phyloP scores from a whole-genome alignment of 2,113 vertebrate species.

The Onychostruthus taczanowskii region DNA sequence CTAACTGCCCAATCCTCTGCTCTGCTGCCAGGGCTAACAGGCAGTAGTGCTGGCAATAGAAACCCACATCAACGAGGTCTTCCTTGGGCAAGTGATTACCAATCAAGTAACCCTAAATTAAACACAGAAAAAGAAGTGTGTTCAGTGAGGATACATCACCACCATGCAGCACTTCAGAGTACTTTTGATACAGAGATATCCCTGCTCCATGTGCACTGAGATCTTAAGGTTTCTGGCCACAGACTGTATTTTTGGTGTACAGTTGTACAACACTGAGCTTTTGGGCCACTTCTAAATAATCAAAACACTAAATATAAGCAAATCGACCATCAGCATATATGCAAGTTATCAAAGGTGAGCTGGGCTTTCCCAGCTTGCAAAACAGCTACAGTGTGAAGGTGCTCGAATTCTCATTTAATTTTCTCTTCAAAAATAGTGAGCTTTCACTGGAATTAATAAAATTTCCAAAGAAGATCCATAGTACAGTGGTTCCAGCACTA shows the following conservation, averaged over 20 bases:
- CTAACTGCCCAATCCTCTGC: slow-evolving; percentile 85
- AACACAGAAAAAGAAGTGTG: slow-evolving; percentile 10
- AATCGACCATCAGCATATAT: neutral
- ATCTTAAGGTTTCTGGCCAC: neutral
- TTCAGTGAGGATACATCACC: neutral
- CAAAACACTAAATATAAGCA: neutral
- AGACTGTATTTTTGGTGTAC: neutral
- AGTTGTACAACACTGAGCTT: neutral
- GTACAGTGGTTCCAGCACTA: neutral
- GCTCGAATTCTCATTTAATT: neutral
- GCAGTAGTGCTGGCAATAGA: slow-evolving; percentile 89
- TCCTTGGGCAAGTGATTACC: slow-evolving; percentile 91
- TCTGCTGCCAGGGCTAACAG: slow-evolving; percentile 85
- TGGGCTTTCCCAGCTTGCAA: neutral
- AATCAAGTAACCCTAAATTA: slow-evolving; percentile 87
- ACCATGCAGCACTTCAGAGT: neutral
- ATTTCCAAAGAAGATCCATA: neutral
- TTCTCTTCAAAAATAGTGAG: neutral
- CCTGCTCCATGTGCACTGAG: neutral
- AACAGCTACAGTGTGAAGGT: neutral
- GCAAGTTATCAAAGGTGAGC: neutral
- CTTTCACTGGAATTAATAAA: neutral
- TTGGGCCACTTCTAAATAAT: neutral
- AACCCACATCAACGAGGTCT: slow-evolving; percentile 85
- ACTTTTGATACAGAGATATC: neutral